These are phyloP conservation scores for Cerastoderma edule DNA, from an alignment of 2,888 invertebrate genomes.

Conservation along the genomic window DNA sequence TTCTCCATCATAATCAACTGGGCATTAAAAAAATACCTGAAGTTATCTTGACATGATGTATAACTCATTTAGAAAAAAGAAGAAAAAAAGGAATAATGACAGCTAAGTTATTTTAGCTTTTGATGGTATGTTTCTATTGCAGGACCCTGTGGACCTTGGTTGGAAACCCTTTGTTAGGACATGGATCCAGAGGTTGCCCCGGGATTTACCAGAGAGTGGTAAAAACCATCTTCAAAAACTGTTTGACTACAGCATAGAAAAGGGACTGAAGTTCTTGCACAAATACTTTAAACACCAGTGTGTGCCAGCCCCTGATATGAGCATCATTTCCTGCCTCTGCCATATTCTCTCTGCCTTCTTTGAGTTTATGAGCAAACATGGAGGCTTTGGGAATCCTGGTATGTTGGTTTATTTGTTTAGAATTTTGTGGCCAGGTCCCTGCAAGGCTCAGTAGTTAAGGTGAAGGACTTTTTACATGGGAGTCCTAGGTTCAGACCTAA, in stretches of 20 bases:
- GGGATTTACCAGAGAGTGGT: slow-evolving; percentile 82
- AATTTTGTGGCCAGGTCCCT: too few relatives aligned
- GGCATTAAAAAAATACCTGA: too few relatives aligned
- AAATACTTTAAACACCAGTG: slow-evolving; percentile 74
- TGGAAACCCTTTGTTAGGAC: slow-evolving; percentile 82
- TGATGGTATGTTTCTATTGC: too few relatives aligned
- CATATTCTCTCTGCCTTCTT: slow-evolving; percentile 81
- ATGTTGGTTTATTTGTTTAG: too few relatives aligned
- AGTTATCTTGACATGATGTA: too few relatives aligned
- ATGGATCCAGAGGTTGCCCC: slow-evolving; percentile 79
- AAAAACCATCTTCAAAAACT: slow-evolving; percentile 76
- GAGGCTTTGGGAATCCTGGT: slow-evolving; percentile 82
- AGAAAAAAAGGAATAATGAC: too few relatives aligned
- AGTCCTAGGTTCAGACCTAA: too few relatives aligned
- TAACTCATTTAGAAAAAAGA: too few relatives aligned
- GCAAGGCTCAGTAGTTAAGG: too few relatives aligned
- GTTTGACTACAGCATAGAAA: slow-evolving; percentile 80
- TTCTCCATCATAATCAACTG: too few relatives aligned
- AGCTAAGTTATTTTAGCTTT: too few relatives aligned
- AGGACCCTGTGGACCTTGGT: slow-evolving; percentile 83
- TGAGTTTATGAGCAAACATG: slow-evolving; percentile 80
- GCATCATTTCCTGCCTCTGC: slow-evolving; percentile 79
- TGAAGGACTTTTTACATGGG: too few relatives aligned
- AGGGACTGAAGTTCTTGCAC: slow-evolving; percentile 78
- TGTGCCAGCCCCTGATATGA: slow-evolving; percentile 79